Evolutionary conservation across 2,797 vertebrate genomes (phyloP).

Genomic region (Gallinago nigripennis): DNA sequence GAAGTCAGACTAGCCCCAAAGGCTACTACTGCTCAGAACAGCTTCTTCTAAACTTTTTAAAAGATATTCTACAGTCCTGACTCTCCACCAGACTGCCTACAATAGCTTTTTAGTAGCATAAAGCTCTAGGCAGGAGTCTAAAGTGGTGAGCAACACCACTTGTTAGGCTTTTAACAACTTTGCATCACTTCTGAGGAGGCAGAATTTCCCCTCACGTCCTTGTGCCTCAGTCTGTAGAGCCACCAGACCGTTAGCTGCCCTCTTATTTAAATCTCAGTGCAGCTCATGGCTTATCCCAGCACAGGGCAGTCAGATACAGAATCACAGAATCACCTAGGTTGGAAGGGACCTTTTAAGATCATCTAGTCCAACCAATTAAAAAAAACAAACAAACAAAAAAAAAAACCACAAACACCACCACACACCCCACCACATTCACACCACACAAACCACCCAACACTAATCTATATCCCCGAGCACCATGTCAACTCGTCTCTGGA

Average conservation of each 20-base stretch:
- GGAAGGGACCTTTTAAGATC: no score
- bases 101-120: background rate
- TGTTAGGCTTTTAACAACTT: background rate
- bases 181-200: background rate
- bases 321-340: no score
- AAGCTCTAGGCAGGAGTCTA: background rate
- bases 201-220: background rate
- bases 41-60: background rate
- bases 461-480: no score
- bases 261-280: background rate
- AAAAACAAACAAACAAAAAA: no score
- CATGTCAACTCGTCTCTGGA: no score
- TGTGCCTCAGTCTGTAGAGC: background rate
- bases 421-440: no score
- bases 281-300: background rate
- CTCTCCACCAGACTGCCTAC: background rate
- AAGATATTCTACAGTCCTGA: background rate
- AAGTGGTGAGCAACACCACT: background rate
- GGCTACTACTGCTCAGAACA: accelerated
- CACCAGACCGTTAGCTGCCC: accelerated
- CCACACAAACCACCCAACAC: no score
- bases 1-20: background rate
- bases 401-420: no score
- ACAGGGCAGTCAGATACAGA: background rate
- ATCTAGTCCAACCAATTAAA: no score